Conservation (phyloP, 2,113 vertebrate species). For the Echinops telfairi region DNA sequence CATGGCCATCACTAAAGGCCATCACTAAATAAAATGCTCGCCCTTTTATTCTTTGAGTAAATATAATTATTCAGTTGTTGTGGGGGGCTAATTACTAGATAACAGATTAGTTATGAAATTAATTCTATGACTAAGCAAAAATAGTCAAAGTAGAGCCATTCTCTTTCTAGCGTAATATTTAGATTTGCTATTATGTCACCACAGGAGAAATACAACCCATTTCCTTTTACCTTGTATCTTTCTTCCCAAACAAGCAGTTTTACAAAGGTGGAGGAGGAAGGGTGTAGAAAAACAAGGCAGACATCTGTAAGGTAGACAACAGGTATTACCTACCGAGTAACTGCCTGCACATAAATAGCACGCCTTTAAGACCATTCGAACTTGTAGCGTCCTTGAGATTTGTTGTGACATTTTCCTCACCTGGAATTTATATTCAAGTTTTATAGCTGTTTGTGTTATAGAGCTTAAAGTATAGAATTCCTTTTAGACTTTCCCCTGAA, state of each 20-base stretch:
- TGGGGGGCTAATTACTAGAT: not conserved
- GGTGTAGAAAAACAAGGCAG: not conserved
- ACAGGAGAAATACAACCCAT: not conserved
- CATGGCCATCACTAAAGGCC: not conserved
- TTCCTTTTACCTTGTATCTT: not conserved
- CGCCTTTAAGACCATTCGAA: not conserved
- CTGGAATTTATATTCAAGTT: not conserved
- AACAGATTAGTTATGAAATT: not conserved
- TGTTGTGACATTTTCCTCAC: not conserved
- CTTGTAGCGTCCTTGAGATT: not conserved
- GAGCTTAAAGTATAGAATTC: not conserved
- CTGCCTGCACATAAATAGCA: not conserved
- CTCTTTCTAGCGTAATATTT: not conserved
- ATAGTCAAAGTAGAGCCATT: not conserved
- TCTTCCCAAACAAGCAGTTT: not conserved
- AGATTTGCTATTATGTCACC: not conserved
- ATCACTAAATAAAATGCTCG: slow-evolving; percentile 4
- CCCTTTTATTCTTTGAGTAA: slow-evolving; percentile 3
- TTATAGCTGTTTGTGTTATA: not conserved
- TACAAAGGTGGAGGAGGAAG: not conserved
- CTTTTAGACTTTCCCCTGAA: not conserved
- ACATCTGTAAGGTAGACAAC: not conserved
- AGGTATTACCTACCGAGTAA: not conserved
- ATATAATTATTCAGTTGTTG: not conserved
- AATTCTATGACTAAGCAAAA: slow-evolving; percentile 17